A percentile compares a stretch with the other conserved stretches of the same genome.
phyloP scores from a whole-genome alignment of 1,140 invertebrate genomes.

The Battus philenor region DNA sequence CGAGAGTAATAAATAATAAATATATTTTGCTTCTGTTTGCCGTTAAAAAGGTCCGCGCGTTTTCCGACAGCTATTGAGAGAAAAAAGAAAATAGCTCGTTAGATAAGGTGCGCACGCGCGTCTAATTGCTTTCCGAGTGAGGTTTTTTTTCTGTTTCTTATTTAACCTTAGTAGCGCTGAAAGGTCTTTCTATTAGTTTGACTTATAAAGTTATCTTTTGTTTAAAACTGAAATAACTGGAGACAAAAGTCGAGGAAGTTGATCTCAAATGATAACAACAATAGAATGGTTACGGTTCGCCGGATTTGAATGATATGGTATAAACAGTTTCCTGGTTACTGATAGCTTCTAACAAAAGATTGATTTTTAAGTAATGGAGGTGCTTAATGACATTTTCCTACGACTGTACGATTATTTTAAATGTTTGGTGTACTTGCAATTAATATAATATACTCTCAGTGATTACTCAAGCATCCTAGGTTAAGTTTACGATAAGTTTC shows the following conservation, averaged over 20 bases:
- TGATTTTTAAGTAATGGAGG: neutral
- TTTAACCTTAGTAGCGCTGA: too few relatives aligned
- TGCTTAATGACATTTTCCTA: too few relatives aligned
- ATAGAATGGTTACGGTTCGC: conserved; percentile 59
- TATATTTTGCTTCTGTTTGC: conserved; percentile 29
- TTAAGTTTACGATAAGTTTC: too few relatives aligned
- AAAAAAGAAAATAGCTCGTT: conserved; percentile 28
- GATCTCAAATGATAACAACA: conserved; percentile 62
- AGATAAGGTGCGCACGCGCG: conserved; percentile 51
- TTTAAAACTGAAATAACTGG: conserved; percentile 22
- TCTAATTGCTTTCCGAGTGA: conserved; percentile 37
- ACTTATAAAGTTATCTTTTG: conserved; percentile 10
- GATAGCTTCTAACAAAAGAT: conserved; percentile 1
- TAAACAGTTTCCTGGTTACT: conserved; percentile 59
- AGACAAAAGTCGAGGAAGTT: conserved; percentile 60
- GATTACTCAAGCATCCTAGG: too few relatives aligned
- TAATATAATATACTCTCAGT: too few relatives aligned
- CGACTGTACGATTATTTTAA: too few relatives aligned
- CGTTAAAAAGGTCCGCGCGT: conserved; percentile 24
- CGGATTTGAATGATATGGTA: conserved; percentile 58
- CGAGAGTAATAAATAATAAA: conserved; percentile 59
- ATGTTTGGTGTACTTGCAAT: too few relatives aligned
- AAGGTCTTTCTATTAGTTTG: conserved; percentile 8
- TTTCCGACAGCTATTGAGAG: conserved; percentile 42
- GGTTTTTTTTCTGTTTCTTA: conserved; percentile 29